These are phyloP conservation scores for Rhagonycha lutea DNA, from an alignment of 2,888 invertebrate species.

Conservation along the genomic window DNA sequence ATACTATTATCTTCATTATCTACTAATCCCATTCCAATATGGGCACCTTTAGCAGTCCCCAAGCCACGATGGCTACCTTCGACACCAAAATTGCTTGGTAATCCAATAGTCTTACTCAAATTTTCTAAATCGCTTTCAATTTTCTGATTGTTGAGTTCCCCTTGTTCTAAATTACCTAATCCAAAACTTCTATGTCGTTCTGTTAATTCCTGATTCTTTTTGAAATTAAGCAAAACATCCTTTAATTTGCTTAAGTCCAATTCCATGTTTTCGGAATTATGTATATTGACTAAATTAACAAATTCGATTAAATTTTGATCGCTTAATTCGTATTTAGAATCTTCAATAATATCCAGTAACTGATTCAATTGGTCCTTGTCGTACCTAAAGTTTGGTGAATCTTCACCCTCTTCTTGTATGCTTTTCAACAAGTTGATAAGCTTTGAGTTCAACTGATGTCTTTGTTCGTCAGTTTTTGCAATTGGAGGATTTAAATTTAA, in stretches of 20 bases:
- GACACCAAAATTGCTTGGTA: slow-evolving; percentile 42
- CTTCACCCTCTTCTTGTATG: slow-evolving; percentile 41
- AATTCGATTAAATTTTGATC: slow-evolving; percentile 49
- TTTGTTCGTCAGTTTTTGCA: slow-evolving; percentile 33
- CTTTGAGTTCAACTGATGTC: slow-evolving; percentile 40
- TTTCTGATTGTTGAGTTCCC: slow-evolving; percentile 21
- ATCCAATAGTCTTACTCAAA: slow-evolving; percentile 25
- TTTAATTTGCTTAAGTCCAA: slow-evolving; percentile 46
- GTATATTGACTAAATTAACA: slow-evolving; percentile 49
- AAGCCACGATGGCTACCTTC: slow-evolving; percentile 44
- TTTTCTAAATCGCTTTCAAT: slow-evolving; percentile 32
- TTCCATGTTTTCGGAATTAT: slow-evolving; percentile 47
- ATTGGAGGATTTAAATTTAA: slow-evolving; percentile 23
- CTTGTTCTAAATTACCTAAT: slow-evolving; percentile 28
- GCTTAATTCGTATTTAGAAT: slow-evolving; percentile 41
- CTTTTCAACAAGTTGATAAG: slow-evolving; percentile 41
- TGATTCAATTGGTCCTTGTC: slow-evolving; percentile 46
- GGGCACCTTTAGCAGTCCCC: slow-evolving; percentile 41
- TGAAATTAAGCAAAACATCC: slow-evolving; percentile 46
- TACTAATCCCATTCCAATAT: slow-evolving; percentile 46
- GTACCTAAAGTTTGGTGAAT: slow-evolving; percentile 42
- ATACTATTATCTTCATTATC: slow-evolving; percentile 6
- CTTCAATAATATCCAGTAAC: slow-evolving; percentile 45
- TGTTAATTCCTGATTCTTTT: slow-evolving; percentile 40
- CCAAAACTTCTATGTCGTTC: slow-evolving; percentile 42